Base-by-base conservation (phyloP, 23 tunicate species). In the Botrylloides violaceus region DNA sequence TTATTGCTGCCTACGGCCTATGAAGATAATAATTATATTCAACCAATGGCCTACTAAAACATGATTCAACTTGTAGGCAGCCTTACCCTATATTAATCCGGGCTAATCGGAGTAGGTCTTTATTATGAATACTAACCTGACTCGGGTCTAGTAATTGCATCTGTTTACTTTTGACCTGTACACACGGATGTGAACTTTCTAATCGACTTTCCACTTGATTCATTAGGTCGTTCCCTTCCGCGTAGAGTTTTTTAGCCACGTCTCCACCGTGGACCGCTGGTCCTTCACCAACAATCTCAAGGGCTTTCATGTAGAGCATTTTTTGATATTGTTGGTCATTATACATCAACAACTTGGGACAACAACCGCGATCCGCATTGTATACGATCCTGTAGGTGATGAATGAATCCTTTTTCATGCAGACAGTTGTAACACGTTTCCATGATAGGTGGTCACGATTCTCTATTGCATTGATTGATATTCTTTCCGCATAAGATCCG, bases 321-420 rank as follows among this genome's bases (percentile, higher is more conserved):
- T 23, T 63, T 28, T 63, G 70, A 63, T 63, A 63, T 63, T 63
- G 70, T 28, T 31, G 35, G 29, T 63, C 70, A 34, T 34, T 63
- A 28, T 63, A 63, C 20, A 63, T 4, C 32, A 63, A 34, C 29
- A 63, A 31, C 29, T 63, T 63, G 4, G 70, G 70, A 63, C 70
- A 63, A 31, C 70, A 63, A 4, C 70, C 70, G 26, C 70, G 32
- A 34, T 63, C 33, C 3, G 70, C 32, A 9, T 63, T 63, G 70
- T 63, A 63, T 9, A 27, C 33, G 34, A 63, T 28, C 4, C 12
- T 29, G 35, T 63, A 63, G 12, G 20, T 28, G 36, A 63, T 3
- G 3, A 31, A 3, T 3, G 29, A 22, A 28, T 63, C 36, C 3
- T 34, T 31, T 9, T 33, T 63, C 70, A 63, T 63, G 35, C 70